Percentiles rank a stretch among this genome's conserved stretches.
Evolutionary conservation across 2,888 invertebrate species (phyloP).

Genomic region (Microdon myrmicae): DNA sequence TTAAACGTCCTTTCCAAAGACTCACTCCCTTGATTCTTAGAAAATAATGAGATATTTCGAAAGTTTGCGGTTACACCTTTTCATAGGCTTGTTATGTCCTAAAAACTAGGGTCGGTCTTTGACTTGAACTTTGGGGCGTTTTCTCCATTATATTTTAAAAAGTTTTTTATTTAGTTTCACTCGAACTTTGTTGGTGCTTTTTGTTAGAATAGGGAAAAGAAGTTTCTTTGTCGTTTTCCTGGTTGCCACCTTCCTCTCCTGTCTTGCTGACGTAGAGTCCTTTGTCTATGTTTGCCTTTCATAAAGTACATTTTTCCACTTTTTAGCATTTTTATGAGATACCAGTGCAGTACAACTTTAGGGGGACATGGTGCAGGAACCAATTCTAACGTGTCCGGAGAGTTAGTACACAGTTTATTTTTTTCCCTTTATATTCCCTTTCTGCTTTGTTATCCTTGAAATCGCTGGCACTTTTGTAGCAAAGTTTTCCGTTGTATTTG

Average conservation of each 20-base stretch:
- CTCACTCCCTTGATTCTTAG: conserved; percentile 39
- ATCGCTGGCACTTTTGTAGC: too few relatives aligned
- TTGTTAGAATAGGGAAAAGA: conserved; percentile 29
- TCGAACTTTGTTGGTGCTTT: conserved; percentile 40
- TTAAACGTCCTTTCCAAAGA: too few relatives aligned
- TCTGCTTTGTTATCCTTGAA: too few relatives aligned
- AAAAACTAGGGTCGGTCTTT: conserved; percentile 9
- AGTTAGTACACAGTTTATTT: too few relatives aligned
- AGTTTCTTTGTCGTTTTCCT: conserved; percentile 21
- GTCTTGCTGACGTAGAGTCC: conserved; percentile 1
- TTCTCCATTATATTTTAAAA: conserved; percentile 40
- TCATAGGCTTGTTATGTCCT: too few relatives aligned
- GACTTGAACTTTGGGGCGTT: conserved; percentile 34
- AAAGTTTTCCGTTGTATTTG: conserved; percentile 7
- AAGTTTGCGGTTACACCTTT: too few relatives aligned
- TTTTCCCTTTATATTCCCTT: conserved; percentile 8
- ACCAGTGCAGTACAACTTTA: conserved; percentile 18
- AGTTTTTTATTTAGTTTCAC: conserved; percentile 50
- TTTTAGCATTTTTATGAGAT: conserved; percentile 49
- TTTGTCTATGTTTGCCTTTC: conserved; percentile 49
- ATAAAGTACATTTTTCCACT: conserved; percentile 52
- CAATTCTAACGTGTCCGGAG: too few relatives aligned
- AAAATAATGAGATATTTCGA: conserved; percentile 43
- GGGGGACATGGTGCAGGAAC: conserved; percentile 12
- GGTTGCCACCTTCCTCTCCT: not conserved